These are phyloP conservation scores for Ochropacha duplaris DNA, from an alignment of 2,888 invertebrate species.

Conservation along the genomic window DNA sequence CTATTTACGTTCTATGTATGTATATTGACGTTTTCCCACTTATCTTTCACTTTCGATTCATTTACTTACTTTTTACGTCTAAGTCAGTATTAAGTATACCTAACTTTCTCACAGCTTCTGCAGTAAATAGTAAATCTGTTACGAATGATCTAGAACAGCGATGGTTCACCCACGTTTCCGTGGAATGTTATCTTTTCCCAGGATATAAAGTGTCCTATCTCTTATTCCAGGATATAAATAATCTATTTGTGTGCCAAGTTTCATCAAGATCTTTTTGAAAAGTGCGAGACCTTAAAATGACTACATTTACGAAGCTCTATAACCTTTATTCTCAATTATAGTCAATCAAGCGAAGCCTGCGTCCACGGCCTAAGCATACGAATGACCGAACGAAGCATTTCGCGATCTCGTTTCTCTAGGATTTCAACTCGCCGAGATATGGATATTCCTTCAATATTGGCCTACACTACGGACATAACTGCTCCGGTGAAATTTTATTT, in stretches of 20 bases:
- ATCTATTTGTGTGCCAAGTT: too few relatives aligned
- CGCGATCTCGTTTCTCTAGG: slow-evolving; percentile 67
- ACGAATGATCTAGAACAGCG: slow-evolving; percentile 3
- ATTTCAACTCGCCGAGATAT: slow-evolving; percentile 71
- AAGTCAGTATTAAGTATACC: slow-evolving; percentile 44
- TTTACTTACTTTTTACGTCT: slow-evolving; percentile 43
- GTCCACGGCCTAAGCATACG: slow-evolving; percentile 63
- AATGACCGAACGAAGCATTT: slow-evolving; percentile 68
- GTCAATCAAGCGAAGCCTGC: slow-evolving; percentile 48
- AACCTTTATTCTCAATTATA: not conserved
- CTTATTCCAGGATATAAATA: too few relatives aligned
- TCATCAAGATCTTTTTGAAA: too few relatives aligned
- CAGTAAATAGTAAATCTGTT: slow-evolving; percentile 17
- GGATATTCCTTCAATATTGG: slow-evolving; percentile 75
- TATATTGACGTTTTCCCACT: slow-evolving; percentile 48
- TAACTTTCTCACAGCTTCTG: slow-evolving; percentile 64
- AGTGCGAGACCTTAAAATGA: too few relatives aligned
- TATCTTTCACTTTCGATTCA: slow-evolving; percentile 66
- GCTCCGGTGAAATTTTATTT: slow-evolving; percentile 42
- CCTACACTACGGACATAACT: slow-evolving; percentile 54
- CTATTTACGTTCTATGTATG: slow-evolving; percentile 32
- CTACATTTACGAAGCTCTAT: not conserved
- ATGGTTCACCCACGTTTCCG: too few relatives aligned
- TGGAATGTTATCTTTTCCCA: too few relatives aligned
- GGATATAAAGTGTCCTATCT: too few relatives aligned